A percentile compares a stretch with the other conserved stretches of the same genome.
Conservation (phyloP, 2,797 vertebrate genomes). For the Zenarchopterus dispar region DNA sequence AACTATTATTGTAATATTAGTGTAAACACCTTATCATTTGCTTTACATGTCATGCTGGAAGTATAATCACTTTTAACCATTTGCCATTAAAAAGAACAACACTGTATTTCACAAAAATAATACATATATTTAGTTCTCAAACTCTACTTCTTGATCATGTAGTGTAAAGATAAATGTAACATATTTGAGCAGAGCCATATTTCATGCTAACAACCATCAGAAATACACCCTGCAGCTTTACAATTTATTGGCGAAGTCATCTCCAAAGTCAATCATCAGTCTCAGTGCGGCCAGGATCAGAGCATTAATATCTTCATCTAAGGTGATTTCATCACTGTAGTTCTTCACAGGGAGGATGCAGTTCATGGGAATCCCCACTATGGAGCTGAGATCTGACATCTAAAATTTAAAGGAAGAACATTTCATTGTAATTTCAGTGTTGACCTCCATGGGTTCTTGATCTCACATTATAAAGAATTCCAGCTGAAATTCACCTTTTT, state of each 20-base stretch:
- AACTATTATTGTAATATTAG: too few relatives aligned
- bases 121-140: too few relatives aligned
- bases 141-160: too few relatives aligned
- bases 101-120: too few relatives aligned
- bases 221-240: too few relatives aligned
- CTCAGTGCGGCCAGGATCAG: neutral
- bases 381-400: constrained; percentile 6
- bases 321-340: constrained; percentile 2
- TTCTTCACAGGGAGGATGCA: constrained; percentile 33
- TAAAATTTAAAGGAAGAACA: neutral
- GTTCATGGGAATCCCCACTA: constrained; percentile 15
- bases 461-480: neutral
- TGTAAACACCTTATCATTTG: too few relatives aligned
- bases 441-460: neutral
- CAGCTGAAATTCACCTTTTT: constrained; percentile 18
- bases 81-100: too few relatives aligned
- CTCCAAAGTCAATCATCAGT: constrained; percentile 24
- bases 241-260: constrained; percentile 9
- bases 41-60: too few relatives aligned
- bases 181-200: too few relatives aligned
- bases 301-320: neutral
- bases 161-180: too few relatives aligned
- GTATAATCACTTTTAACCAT: too few relatives aligned
- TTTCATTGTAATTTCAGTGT: neutral
- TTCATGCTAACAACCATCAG: too few relatives aligned